These are phyloP conservation scores for Lamellibrachia luymesi DNA, from an alignment of 1,140 invertebrate species.

Conservation along the genomic window DNA sequence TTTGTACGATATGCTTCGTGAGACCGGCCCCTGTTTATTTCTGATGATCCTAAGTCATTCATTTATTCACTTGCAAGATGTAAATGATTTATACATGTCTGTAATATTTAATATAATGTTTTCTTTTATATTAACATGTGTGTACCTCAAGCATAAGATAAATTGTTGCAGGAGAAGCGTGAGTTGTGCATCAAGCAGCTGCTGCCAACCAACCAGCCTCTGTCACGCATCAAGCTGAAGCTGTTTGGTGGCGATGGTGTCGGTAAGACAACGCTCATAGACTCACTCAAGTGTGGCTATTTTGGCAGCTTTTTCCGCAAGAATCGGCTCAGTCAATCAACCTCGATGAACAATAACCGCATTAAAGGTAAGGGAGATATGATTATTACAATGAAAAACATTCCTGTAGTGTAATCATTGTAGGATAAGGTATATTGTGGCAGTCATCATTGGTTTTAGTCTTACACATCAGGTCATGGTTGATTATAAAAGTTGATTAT, in stretches of 20 bases:
- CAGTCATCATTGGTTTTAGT: background rate
- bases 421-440: background rate
- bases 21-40: no score
- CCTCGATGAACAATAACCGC: background rate
- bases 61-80: no score
- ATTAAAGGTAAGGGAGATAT: background rate
- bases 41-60: no score
- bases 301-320: slow-evolving; percentile 51
- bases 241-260: slow-evolving; percentile 75
- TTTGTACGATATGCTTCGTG: no score
- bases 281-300: slow-evolving; percentile 65
- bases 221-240: slow-evolving; percentile 73
- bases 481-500: no score
- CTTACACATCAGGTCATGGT: background rate
- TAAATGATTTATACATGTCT: background rate
- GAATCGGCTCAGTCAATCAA: slow-evolving; percentile 15
- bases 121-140: background rate
- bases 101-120: background rate
- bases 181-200: slow-evolving; percentile 72
- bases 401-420: no score
- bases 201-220: slow-evolving; percentile 61
- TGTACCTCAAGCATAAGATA: background rate
- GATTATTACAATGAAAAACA: no score
- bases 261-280: slow-evolving; percentile 75
- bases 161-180: slow-evolving; percentile 58